Evolutionary conservation across 2,113 vertebrate species (phyloP).

Genomic region (Rousettus leschenaultii): DNA sequence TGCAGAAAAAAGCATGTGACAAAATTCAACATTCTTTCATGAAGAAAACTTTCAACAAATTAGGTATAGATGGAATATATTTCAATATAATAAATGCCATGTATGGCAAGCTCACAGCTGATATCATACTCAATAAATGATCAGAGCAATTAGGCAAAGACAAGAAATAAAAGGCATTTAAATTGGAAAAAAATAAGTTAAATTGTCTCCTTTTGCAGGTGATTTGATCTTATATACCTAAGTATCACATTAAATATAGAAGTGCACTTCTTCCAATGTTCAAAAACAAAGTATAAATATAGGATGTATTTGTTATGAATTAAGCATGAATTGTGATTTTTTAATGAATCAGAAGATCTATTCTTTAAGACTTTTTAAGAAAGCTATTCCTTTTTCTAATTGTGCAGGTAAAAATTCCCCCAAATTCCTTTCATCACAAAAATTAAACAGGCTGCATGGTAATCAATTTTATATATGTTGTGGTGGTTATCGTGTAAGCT

Average conservation of each 20-base stretch:
- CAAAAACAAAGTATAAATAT: not conserved
- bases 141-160: not conserved
- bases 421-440: not conserved
- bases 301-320: not conserved
- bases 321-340: not conserved
- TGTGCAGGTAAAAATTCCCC: not conserved
- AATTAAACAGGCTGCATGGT: accelerated
- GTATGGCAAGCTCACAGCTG: not conserved
- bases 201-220: not conserved
- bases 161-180: not conserved
- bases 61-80: not conserved
- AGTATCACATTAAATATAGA: not conserved
- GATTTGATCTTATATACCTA: not conserved
- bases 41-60: not conserved
- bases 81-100: not conserved
- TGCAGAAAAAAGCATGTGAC: not conserved
- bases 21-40: not conserved
- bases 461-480: not conserved
- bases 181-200: not conserved
- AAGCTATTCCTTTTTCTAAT: not conserved
- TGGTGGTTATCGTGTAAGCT: not conserved
- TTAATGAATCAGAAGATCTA: not conserved
- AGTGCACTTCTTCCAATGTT: not conserved
- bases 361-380: not conserved
- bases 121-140: not conserved